A percentile compares a stretch with the other conserved stretches of the same genome.
These are phyloP conservation scores for Aphaenogaster rudis DNA, from an alignment of 1,140 invertebrate genomes.

Conservation along the genomic window DNA sequence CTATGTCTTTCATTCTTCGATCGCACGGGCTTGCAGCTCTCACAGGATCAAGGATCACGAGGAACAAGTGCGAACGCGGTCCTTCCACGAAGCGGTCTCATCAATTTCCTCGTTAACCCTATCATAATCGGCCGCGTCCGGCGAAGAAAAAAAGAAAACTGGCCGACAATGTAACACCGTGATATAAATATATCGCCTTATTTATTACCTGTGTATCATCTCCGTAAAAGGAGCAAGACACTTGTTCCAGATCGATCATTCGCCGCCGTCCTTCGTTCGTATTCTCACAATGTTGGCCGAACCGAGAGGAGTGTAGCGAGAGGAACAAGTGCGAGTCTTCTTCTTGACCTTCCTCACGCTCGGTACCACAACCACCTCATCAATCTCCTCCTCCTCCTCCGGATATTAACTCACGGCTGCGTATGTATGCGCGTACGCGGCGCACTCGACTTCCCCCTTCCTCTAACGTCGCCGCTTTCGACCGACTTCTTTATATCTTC, in stretches of 20 bases:
- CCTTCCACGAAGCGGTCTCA: slow-evolving; percentile 59
- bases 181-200: slow-evolving; percentile 60
- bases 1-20: slow-evolving; percentile 26
- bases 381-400: slow-evolving; percentile 58
- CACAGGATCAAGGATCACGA: slow-evolving; percentile 50
- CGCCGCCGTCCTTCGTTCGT: slow-evolving; percentile 50
- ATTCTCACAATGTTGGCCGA: slow-evolving; percentile 58
- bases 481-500: slow-evolving; percentile 64
- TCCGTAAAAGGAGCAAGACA: slow-evolving; percentile 58
- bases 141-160: slow-evolving; percentile 10
- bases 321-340: slow-evolving; percentile 68
- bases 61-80: slow-evolving; percentile 54
- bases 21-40: slow-evolving; percentile 21
- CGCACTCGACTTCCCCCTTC: slow-evolving; percentile 44
- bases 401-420: slow-evolving; percentile 57
- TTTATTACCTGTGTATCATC: slow-evolving; percentile 56
- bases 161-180: slow-evolving; percentile 42
- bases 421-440: slow-evolving; percentile 43
- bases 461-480: slow-evolving; percentile 51
- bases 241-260: slow-evolving; percentile 63
- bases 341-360: slow-evolving; percentile 70
- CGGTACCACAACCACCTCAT: slow-evolving; percentile 66
- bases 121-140: slow-evolving; percentile 57
- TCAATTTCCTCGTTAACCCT: slow-evolving; percentile 63
- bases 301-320: slow-evolving; percentile 52